Evolutionary conservation across 2,888 invertebrate species (phyloP).

Genomic region (Ornithoptera priamus): DNA sequence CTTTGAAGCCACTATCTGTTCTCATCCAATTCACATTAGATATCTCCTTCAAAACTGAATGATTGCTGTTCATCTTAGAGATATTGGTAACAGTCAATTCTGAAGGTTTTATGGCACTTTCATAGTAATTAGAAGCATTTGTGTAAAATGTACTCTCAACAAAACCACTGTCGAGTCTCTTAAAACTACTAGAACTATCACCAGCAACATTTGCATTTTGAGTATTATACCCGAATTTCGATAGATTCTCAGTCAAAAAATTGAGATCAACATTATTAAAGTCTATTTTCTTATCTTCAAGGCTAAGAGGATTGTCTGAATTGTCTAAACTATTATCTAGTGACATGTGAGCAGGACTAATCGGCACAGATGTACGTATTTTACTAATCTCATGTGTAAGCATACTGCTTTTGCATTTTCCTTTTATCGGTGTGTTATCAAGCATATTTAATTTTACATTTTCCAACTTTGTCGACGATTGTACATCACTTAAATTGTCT

Average conservation of each 20-base stretch:
- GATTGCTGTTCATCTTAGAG: slow-evolving; percentile 46
- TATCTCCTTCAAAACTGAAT: slow-evolving; percentile 64
- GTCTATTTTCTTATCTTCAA: slow-evolving; percentile 71
- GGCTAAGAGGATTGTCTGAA: slow-evolving; percentile 57
- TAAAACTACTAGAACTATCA: slow-evolving; percentile 61
- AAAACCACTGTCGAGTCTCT: slow-evolving; percentile 69
- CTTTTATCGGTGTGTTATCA: slow-evolving; percentile 63
- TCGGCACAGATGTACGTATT: slow-evolving; percentile 53
- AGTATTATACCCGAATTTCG: slow-evolving; percentile 52
- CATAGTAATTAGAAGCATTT: slow-evolving; percentile 72
- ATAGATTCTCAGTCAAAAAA: slow-evolving; percentile 67
- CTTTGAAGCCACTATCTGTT: slow-evolving; percentile 73
- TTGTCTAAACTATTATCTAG: slow-evolving; percentile 66
- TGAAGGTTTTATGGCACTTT: slow-evolving; percentile 77
- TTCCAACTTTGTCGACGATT: slow-evolving; percentile 49
- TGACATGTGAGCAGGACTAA: slow-evolving; percentile 65
- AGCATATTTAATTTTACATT: slow-evolving; percentile 42
- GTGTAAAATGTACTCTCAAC: slow-evolving; percentile 69
- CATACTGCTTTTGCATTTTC: slow-evolving; percentile 52
- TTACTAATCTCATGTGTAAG: slow-evolving; percentile 67
- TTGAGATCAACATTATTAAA: slow-evolving; percentile 74
- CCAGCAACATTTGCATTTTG: slow-evolving; percentile 49
- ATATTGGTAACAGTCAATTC: slow-evolving; percentile 65
- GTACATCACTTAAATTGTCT: slow-evolving; percentile 42
- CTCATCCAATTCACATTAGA: slow-evolving; percentile 74